These are phyloP conservation scores for Apamea sordens DNA, from an alignment of 2,888 invertebrate species.

Conservation along the genomic window DNA sequence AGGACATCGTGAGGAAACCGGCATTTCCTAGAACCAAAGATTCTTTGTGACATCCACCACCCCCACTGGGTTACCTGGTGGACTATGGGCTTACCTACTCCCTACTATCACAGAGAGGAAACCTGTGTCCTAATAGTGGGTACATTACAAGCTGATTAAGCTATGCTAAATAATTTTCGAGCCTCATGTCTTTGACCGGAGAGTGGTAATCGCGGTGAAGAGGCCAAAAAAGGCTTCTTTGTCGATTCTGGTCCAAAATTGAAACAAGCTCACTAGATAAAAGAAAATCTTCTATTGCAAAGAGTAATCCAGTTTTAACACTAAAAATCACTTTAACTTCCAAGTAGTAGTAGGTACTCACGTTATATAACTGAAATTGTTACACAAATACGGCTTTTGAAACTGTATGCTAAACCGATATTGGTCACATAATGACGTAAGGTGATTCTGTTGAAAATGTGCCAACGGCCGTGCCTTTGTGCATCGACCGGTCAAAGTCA, in stretches of 20 bases:
- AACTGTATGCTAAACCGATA: slow-evolving; percentile 47
- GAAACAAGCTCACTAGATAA: background rate
- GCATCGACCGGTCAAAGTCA: slow-evolving; percentile 43
- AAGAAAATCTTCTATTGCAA: background rate
- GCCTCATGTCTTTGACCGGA: background rate
- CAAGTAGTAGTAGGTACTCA: background rate
- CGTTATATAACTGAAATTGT: slow-evolving; percentile 54
- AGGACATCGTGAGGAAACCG: background rate
- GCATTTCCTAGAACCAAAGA: background rate
- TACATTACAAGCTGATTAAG: background rate
- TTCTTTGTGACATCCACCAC: background rate
- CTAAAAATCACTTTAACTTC: background rate
- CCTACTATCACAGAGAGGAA: background rate
- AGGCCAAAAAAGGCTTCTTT: background rate
- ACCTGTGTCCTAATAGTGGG: background rate
- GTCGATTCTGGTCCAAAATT: background rate
- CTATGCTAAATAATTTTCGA: background rate
- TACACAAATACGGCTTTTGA: slow-evolving; percentile 52
- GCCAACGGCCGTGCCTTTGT: slow-evolving; percentile 13
- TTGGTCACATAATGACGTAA: slow-evolving; percentile 53
- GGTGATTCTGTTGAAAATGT: slow-evolving; percentile 43
- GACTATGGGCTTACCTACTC: too few relatives aligned
- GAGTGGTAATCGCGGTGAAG: background rate
- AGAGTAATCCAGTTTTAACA: slow-evolving; percentile 8
- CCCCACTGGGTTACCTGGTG: background rate